Conservation (phyloP, 2,888 invertebrate genomes). For the Brachylomia viminalis region DNA sequence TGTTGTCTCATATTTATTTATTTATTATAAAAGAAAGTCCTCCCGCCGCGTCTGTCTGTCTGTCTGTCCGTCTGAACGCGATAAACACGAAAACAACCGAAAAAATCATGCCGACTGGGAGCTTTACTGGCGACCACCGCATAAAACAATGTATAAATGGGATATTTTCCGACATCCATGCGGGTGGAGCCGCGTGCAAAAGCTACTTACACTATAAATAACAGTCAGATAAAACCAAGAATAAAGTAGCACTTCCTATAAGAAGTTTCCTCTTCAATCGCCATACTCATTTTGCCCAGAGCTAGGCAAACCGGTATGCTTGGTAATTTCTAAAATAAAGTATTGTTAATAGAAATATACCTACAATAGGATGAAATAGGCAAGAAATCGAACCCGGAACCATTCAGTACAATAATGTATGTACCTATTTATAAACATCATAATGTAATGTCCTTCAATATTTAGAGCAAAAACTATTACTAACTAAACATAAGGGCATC, state of each 20-base stretch:
- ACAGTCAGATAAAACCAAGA: not conserved
- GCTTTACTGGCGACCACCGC: no score
- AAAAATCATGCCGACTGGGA: no score
- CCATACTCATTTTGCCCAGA: not conserved
- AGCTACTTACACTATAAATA: not conserved
- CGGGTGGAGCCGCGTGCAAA: no score
- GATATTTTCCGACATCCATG: no score
- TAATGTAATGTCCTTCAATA: not conserved
- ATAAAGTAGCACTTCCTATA: not conserved
- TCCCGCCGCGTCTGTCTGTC: no score
- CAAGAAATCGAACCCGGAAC: constrained; percentile 19
- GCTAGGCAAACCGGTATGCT: not conserved
- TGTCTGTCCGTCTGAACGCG: no score
- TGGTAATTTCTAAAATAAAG: not conserved
- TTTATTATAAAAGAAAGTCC: no score
- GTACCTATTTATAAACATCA: not conserved
- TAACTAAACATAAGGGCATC: not conserved
- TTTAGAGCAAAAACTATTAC: not conserved
- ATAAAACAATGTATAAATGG: no score
- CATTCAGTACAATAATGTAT: not conserved
- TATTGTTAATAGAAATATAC: not conserved
- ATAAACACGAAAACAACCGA: no score
- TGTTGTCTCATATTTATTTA: no score
- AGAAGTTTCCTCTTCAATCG: not conserved
- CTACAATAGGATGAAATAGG: not conserved